These are phyloP conservation scores for Platysternon megacephalum DNA, from an alignment of 2,113 vertebrate species.

Conservation along the genomic window DNA sequence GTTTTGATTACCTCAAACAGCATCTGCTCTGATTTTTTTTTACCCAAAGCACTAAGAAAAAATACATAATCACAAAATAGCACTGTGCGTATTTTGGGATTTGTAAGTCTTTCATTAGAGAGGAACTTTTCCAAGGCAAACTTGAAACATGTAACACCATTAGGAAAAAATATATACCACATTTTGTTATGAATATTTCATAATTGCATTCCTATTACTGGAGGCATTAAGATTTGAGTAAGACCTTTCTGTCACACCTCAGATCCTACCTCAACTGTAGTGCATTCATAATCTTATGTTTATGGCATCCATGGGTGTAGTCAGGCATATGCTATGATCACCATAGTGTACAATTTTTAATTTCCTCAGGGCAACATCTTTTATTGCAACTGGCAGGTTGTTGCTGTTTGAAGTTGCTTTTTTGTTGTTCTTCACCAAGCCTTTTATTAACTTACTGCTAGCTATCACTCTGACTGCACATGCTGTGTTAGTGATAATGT, in stretches of 20 bases:
- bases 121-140: slow-evolving; percentile 12
- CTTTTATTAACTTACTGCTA: slow-evolving; percentile 36
- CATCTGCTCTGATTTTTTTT: slow-evolving; percentile 55
- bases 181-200: neutral
- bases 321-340: neutral
- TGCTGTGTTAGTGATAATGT: slow-evolving; percentile 29
- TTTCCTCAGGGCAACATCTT: neutral
- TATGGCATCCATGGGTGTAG: neutral
- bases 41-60: slow-evolving; percentile 31
- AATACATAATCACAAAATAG: slow-evolving; percentile 18
- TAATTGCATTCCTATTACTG: slow-evolving; percentile 18
- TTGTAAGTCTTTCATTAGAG: neutral
- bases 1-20: slow-evolving; percentile 65
- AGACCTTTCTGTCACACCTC: neutral
- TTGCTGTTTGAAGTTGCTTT: neutral
- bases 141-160: neutral
- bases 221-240: neutral
- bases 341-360: slow-evolving; percentile 22
- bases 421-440: neutral
- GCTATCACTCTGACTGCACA: neutral
- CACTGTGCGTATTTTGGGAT: slow-evolving; percentile 13
- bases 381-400: neutral
- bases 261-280: neutral
- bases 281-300: neutral
- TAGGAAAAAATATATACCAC: neutral